Percentiles rank a stretch among this genome's conserved stretches.
Conservation (phyloP, 2,797 vertebrate genomes). For the Momotus momota region DNA sequence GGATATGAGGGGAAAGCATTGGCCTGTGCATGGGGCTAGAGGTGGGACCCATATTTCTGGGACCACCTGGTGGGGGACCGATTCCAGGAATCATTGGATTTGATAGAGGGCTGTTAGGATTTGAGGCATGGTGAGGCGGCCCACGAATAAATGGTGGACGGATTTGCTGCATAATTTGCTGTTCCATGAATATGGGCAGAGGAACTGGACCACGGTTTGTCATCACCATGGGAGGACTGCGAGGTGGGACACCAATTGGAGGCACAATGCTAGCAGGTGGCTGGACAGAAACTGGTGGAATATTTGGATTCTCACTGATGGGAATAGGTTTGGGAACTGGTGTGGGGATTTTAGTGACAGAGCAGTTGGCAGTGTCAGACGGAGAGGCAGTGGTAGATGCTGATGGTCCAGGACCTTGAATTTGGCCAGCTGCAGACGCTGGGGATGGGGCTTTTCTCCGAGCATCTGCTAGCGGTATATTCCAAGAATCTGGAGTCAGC, state of each 20-base stretch:
- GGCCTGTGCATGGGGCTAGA: constrained; percentile 97
- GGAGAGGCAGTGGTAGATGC: constrained; percentile 90
- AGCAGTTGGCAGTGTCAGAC: constrained; percentile 90
- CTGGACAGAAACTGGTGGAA: constrained; percentile 85
- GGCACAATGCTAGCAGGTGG: constrained; percentile 86
- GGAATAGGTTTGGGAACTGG: constrained; percentile 89
- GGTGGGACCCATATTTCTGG: constrained; percentile 87
- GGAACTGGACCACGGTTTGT: constrained; percentile 96
- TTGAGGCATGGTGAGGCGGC: constrained; percentile 86
- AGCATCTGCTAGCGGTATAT: constrained; percentile 91
- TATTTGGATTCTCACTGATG: constrained; percentile 90
- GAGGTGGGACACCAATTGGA: constrained; percentile 89
- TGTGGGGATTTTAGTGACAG: constrained; percentile 93
- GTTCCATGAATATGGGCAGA: constrained; percentile 97
- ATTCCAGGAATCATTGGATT: constrained; percentile 96
- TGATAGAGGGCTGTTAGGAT: constrained; percentile 93
- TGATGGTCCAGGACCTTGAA: constrained; percentile 86
- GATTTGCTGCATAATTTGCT: constrained; percentile 98
- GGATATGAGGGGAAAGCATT: constrained; percentile 91
- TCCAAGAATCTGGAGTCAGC: constrained; percentile 99
- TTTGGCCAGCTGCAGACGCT: constrained; percentile 83
- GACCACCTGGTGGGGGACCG: constrained; percentile 87
- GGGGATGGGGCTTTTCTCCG: constrained; percentile 94
- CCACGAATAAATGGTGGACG: constrained; percentile 92
- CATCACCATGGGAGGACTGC: constrained; percentile 98